Conservation (phyloP, 1,140 invertebrate species). For the Penaeus japonicus region DNA sequence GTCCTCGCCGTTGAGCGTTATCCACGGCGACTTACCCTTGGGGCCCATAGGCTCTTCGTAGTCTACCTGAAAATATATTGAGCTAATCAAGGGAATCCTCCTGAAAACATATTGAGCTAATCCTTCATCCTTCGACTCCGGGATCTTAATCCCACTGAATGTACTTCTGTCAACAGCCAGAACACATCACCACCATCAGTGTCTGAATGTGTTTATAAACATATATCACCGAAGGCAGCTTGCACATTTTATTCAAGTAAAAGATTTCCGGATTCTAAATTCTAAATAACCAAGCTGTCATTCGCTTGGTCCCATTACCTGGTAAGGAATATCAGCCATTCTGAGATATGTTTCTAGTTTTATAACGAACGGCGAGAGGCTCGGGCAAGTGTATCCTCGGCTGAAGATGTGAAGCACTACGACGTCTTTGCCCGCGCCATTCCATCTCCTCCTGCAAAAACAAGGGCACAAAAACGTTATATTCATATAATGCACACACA, state of each 20-base stretch:
- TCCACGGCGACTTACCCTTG: slow-evolving; percentile 62
- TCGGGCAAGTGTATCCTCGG: slow-evolving; percentile 49
- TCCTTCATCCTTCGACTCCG: no score
- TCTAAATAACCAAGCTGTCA: no score
- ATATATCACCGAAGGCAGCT: neutral
- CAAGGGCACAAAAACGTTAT: neutral
- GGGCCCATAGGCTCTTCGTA: slow-evolving; percentile 43
- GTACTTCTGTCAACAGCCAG: no score
- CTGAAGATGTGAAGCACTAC: slow-evolving; percentile 58
- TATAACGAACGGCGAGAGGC: slow-evolving; percentile 59
- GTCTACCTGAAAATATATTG: neutral
- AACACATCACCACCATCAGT: no score
- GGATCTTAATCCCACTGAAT: no score
- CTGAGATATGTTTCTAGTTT: slow-evolving; percentile 61
- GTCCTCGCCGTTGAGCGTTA: slow-evolving; percentile 62
- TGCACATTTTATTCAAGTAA: neutral
- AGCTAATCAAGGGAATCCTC: no score
- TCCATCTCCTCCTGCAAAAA: neutral
- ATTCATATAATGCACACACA: no score
- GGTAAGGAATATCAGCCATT: slow-evolving; percentile 62
- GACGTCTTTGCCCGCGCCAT: slow-evolving; percentile 42
- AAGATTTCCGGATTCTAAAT: neutral
- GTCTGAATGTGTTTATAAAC: no score
- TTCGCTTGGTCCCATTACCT: neutral
- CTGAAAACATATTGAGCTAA: no score